phyloP scores from a whole-genome alignment of 2,113 vertebrate species.

The Aphyosemion australe region DNA sequence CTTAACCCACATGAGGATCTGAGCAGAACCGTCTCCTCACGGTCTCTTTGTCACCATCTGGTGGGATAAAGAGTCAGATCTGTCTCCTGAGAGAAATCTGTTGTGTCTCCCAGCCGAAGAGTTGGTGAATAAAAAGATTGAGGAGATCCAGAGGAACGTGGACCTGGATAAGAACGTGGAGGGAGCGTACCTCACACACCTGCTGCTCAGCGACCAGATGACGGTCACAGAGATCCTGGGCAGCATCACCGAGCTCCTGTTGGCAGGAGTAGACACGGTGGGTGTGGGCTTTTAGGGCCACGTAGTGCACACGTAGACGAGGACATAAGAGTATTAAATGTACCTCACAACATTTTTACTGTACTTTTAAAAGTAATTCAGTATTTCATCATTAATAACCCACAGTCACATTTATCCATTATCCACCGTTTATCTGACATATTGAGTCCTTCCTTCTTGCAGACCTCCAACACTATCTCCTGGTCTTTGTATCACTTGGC shows the following conservation, averaged over 20 bases:
- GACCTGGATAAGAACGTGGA: constrained; percentile 59
- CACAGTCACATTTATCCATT: too few relatives aligned
- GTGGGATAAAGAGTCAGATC: neutral
- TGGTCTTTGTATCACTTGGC: constrained; percentile 82
- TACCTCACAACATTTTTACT: too few relatives aligned
- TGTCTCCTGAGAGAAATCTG: neutral
- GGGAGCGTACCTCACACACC: constrained; percentile 83
- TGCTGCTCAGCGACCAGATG: constrained; percentile 80
- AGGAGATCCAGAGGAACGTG: constrained; percentile 69
- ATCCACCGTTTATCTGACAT: too few relatives aligned
- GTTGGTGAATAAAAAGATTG: constrained; percentile 79
- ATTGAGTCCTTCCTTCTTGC: neutral
- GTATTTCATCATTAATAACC: too few relatives aligned
- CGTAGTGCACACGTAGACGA: too few relatives aligned
- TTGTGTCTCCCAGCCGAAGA: constrained; percentile 62
- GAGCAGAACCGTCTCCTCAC: neutral
- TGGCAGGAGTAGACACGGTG: constrained; percentile 86
- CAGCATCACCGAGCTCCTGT: constrained; percentile 81
- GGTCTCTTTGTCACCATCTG: constrained; percentile 7
- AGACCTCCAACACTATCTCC: constrained; percentile 85
- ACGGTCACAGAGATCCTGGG: constrained; percentile 77
- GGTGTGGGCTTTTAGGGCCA: constrained; percentile 1
- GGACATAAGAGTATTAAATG: too few relatives aligned
- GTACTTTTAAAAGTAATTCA: too few relatives aligned
- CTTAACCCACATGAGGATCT: too few relatives aligned